A percentile compares a stretch with the other conserved stretches of the same genome.
These are phyloP conservation scores for Vombatus ursinus DNA, from an alignment of 2,113 vertebrate genomes.

Conservation along the genomic window DNA sequence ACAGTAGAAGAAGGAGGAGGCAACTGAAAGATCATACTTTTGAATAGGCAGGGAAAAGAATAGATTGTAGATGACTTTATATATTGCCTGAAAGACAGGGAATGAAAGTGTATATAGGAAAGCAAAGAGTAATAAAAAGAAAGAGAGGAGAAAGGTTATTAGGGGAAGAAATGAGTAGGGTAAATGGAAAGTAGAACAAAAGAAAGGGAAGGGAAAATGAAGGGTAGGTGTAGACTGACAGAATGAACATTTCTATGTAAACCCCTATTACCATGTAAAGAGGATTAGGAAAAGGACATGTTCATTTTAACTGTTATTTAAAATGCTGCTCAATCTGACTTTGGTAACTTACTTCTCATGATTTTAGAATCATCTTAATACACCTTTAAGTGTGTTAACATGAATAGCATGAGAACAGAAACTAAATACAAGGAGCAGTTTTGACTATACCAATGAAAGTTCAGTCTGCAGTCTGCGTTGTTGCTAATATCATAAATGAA, in stretches of 20 bases:
- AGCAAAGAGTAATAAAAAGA: slow-evolving; percentile 31
- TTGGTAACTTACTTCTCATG: not conserved
- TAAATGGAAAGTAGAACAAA: slow-evolving; percentile 47
- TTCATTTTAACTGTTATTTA: slow-evolving; percentile 41
- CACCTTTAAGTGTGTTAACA: not conserved
- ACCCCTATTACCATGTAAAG: fast-evolving
- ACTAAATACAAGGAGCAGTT: not conserved
- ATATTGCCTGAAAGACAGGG: not conserved
- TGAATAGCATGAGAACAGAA: slow-evolving; percentile 1
- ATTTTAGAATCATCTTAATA: not conserved
- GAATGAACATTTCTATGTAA: not conserved
- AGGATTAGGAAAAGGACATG: not conserved
- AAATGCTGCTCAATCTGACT: slow-evolving; percentile 38
- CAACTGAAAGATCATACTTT: slow-evolving; percentile 27
- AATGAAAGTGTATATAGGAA: not conserved
- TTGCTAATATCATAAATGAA: not conserved
- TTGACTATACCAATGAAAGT: not conserved
- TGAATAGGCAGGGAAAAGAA: not conserved
- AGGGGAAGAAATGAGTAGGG: not conserved
- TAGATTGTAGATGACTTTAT: not conserved
- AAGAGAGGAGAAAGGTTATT: slow-evolving; percentile 23
- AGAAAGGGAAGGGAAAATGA: not conserved
- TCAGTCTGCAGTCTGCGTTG: not conserved
- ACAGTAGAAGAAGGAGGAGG: slow-evolving; percentile 7
- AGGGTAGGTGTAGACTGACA: not conserved